phyloP scores from a whole-genome alignment of 92 coral and sea anemone genomes.

The Zoanthus solanderi region DNA sequence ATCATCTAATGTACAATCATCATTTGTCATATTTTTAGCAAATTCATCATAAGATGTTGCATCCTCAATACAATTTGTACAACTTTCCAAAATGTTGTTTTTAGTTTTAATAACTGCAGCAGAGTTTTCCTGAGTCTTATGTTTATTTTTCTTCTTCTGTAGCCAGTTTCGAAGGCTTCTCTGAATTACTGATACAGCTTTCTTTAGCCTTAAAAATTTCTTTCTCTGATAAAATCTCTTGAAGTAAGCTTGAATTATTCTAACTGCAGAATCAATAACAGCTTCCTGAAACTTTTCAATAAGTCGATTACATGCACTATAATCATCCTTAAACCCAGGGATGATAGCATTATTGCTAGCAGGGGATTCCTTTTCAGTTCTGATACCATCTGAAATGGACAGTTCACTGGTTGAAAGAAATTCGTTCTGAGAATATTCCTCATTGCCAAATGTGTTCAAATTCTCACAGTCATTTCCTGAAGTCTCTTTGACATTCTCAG shows the following conservation, averaged over 20 bases:
- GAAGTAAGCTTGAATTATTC: slow-evolving; percentile 87
- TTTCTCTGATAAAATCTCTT: slow-evolving; percentile 82
- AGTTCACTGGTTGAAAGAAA: neutral
- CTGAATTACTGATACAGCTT: slow-evolving; percentile 84
- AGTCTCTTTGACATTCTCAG: slow-evolving; percentile 74
- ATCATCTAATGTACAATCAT: neutral
- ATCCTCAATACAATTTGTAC: neutral
- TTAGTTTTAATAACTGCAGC: neutral
- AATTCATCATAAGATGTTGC: neutral
- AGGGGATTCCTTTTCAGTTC: neutral
- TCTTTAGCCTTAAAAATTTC: slow-evolving; percentile 74
- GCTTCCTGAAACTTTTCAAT: slow-evolving; percentile 92
- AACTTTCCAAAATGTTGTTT: neutral
- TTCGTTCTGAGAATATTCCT: neutral
- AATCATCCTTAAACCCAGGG: slow-evolving; percentile 62
- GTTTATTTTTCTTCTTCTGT: slow-evolving; percentile 19
- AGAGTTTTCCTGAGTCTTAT: neutral
- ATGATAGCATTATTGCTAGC: neutral
- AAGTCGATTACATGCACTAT: slow-evolving; percentile 84
- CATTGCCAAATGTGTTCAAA: neutral
- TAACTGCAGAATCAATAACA: slow-evolving; percentile 86
- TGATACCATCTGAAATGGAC: neutral
- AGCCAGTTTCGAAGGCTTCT: slow-evolving; percentile 83
- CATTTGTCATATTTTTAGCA: neutral
- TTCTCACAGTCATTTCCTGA: slow-evolving; percentile 37